Conservation (phyloP, 2,888 invertebrate genomes). For the Seladonia tumulorum region DNA sequence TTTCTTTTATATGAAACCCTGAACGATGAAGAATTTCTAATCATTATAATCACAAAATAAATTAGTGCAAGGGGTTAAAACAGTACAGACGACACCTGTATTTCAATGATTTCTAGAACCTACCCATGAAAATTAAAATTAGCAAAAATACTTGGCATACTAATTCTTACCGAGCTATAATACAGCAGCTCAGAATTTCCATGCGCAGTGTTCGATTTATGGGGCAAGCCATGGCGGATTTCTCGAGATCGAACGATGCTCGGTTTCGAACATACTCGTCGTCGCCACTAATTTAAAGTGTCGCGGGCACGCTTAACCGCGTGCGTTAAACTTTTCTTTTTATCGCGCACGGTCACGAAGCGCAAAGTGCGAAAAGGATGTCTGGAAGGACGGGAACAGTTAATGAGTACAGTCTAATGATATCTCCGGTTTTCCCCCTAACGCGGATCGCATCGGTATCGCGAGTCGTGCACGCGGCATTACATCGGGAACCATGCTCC, state of each 20-base stretch:
- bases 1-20: too few species aligned
- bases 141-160: too few species aligned
- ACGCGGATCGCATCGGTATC: background rate
- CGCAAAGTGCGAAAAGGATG: background rate
- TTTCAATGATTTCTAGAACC: too few species aligned
- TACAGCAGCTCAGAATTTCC: background rate
- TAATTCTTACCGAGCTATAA: too few species aligned
- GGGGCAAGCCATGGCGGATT: background rate
- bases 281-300: background rate
- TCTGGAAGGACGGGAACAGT: slow-evolving; percentile 6
- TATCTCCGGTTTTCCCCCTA: background rate
- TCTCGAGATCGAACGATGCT: background rate
- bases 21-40: too few species aligned
- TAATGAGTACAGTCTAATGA: slow-evolving; percentile 10
- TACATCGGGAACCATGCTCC: slow-evolving; percentile 39
- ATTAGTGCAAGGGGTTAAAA: too few species aligned
- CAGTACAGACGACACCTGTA: too few species aligned
- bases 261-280: background rate
- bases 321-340: background rate
- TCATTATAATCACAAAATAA: too few species aligned
- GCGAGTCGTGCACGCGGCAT: slow-evolving; percentile 5
- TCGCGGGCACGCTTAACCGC: background rate
- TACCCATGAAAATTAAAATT: too few species aligned
- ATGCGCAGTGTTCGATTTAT: background rate
- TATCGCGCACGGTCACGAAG: background rate